Conservation (phyloP, 2,888 invertebrate species). For the Macrosoma leucophasiata region DNA sequence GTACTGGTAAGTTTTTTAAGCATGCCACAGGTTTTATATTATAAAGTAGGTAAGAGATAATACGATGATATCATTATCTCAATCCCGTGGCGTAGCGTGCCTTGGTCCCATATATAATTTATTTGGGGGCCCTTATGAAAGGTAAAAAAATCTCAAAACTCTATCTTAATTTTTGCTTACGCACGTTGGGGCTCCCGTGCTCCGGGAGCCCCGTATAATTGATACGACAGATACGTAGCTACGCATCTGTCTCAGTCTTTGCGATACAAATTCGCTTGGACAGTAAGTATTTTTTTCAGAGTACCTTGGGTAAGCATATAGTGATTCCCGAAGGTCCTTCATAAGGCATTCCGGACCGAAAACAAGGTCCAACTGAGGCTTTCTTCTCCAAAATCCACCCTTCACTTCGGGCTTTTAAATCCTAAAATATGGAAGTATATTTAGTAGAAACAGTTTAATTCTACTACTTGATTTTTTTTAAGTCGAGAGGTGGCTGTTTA, state of each 20-base stretch:
- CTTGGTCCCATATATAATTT: neutral
- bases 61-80: too few species aligned
- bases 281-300: too few species aligned
- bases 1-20: too few species aligned
- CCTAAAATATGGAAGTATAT: constrained; percentile 27
- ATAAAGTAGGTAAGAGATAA: too few species aligned
- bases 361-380: constrained; percentile 50
- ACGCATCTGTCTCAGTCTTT: neutral
- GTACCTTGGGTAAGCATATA: constrained; percentile 46
- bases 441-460: too few species aligned
- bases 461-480: too few species aligned
- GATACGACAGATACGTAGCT: neutral
- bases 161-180: too few species aligned
- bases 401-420: constrained; percentile 29
- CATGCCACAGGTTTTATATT: too few species aligned
- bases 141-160: neutral
- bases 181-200: too few species aligned
- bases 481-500: too few species aligned
- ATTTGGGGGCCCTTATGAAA: neutral
- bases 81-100: too few species aligned
- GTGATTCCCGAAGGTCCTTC: constrained; percentile 48
- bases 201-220: too few species aligned
- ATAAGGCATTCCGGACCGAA: constrained; percentile 33
- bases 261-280: neutral
- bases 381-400: constrained; percentile 38